Conservation (phyloP, 2,888 invertebrate species). For the Drosophila longiperda region DNA sequence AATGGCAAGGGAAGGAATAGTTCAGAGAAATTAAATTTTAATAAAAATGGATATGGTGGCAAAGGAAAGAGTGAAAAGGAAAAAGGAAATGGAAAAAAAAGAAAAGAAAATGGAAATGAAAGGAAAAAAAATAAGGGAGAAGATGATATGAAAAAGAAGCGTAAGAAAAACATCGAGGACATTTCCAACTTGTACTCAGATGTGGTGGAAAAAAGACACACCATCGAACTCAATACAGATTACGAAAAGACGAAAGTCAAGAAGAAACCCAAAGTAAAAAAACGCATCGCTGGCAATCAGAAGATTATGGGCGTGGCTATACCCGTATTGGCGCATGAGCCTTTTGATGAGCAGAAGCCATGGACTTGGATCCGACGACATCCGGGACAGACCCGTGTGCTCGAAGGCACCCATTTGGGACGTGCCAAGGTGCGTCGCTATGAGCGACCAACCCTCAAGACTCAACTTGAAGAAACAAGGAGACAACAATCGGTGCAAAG, state of each 20-base stretch:
- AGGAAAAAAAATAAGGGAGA: background rate
- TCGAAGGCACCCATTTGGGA: conserved; percentile 15
- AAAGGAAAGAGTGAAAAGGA: background rate
- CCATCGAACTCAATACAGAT: background rate
- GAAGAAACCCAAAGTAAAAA: background rate
- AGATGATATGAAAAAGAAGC: background rate
- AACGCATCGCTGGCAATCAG: background rate
- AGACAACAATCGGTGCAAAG: conserved; percentile 4
- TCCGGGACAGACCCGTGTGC: conserved; percentile 23
- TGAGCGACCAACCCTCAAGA: background rate
- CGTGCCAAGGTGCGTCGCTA: conserved; percentile 22
- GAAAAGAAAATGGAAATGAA: background rate
- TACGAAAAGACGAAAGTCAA: background rate
- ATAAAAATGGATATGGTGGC: background rate
- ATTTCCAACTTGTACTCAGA: conserved; percentile 33
- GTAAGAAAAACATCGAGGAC: background rate
- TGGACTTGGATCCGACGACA: conserved; percentile 53
- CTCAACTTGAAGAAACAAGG: background rate
- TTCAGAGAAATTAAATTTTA: background rate
- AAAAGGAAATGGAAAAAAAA: background rate
- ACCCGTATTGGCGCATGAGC: conserved; percentile 42
- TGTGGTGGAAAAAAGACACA: conserved; percentile 29
- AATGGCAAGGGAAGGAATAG: background rate
- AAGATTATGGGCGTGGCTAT: conserved; percentile 17
- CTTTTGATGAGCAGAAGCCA: conserved; percentile 38